Conservation (phyloP, 2,888 invertebrate species). For the Elegia similella region DNA sequence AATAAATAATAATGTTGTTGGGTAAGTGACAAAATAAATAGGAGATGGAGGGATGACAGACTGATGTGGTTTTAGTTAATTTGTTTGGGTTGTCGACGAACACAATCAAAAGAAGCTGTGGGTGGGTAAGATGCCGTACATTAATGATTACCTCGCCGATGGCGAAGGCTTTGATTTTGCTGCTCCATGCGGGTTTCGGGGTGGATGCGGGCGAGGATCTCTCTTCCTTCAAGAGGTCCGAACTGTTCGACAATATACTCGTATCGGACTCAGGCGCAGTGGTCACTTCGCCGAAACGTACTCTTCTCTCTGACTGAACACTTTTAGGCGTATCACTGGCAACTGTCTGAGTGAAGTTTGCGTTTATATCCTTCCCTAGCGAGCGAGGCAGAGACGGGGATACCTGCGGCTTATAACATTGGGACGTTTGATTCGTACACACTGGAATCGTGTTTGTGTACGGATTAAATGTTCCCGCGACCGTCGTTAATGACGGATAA, state of each 20-base stretch:
- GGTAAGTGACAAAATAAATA: conserved; percentile 62
- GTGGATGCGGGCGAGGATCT: conserved; percentile 60
- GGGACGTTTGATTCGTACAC: conserved; percentile 48
- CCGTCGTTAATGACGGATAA: conserved; percentile 72
- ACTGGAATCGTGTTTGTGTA: conserved; percentile 66
- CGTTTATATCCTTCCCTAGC: conserved; percentile 62
- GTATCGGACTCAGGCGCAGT: conserved; percentile 63
- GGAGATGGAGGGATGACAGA: conserved; percentile 58
- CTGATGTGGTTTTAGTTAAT: conserved; percentile 61
- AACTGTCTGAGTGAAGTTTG: conserved; percentile 56
- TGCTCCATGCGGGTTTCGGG: conserved; percentile 77
- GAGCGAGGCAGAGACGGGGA: conserved; percentile 51
- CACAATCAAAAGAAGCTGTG: conserved; percentile 78
- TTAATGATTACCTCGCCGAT: conserved; percentile 80
- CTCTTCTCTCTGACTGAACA: conserved; percentile 75
- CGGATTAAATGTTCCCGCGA: conserved; percentile 74
- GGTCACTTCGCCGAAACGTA: conserved; percentile 73
- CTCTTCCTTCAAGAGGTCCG: conserved; percentile 60
- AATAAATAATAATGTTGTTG: conserved; percentile 53
- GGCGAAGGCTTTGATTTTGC: conserved; percentile 79
- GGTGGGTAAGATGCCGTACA: conserved; percentile 71
- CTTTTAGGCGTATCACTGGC: conserved; percentile 57
- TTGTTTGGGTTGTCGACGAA: conserved; percentile 70
- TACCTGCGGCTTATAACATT: conserved; percentile 46
- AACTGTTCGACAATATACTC: conserved; percentile 52